Evolutionary conservation across 2,888 invertebrate genomes (phyloP).

Genomic region (Melipona beecheii): DNA sequence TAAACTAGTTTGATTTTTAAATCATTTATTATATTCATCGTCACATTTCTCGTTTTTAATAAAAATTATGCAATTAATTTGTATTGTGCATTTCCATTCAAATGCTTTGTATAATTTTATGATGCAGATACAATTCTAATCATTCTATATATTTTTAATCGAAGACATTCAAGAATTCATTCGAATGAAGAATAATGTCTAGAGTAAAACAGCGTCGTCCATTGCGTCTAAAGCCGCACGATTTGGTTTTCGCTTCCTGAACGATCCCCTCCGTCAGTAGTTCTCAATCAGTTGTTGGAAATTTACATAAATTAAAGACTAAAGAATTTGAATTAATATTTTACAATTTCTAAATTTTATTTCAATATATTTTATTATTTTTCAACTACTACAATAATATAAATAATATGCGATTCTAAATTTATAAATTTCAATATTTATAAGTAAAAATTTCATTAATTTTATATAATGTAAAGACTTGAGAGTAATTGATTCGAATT

Average conservation of each 20-base stretch:
- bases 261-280: slow-evolving; percentile 20
- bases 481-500: slow-evolving; percentile 20
- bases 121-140: neutral
- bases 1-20: too few relatives aligned
- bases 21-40: too few relatives aligned
- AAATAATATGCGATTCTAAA: too few relatives aligned
- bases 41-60: neutral
- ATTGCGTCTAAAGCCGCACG: slow-evolving; percentile 14
- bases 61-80: neutral
- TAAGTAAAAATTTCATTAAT: neutral
- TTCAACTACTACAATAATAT: too few relatives aligned
- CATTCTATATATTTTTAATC: neutral
- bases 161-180: neutral
- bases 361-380: neutral
- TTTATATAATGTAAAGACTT: neutral
- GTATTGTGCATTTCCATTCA: neutral
- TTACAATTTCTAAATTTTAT: neutral
- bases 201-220: neutral
- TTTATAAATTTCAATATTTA: neutral
- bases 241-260: slow-evolving; percentile 14
- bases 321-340: neutral
- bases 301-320: neutral
- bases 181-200: neutral
- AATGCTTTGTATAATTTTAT: neutral
- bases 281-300: neutral